A percentile compares a stretch with the other conserved stretches of the same genome.
phyloP scores from a whole-genome alignment of 2,797 vertebrate genomes.

The Sciaenops ocellatus region DNA sequence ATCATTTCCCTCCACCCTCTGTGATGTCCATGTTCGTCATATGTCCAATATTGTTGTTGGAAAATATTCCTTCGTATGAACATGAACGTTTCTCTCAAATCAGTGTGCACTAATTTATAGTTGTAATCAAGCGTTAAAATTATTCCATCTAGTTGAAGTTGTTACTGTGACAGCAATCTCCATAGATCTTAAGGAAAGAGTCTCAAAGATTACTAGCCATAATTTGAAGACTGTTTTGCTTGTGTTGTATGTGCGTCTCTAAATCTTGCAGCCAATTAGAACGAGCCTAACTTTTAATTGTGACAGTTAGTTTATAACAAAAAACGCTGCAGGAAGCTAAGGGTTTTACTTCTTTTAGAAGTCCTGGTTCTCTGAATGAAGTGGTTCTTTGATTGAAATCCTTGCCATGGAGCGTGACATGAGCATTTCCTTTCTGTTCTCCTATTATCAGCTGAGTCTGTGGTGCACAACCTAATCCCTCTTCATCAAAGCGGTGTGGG shows the following conservation, averaged over 20 bases:
- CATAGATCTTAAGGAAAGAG: not conserved
- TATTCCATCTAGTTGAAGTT: not conserved
- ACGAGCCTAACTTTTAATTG: slow-evolving; percentile 19
- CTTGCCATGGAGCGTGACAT: slow-evolving; percentile 79
- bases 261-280: slow-evolving; percentile 47
- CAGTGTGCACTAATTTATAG: not conserved
- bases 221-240: slow-evolving; percentile 33
- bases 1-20: slow-evolving; percentile 71
- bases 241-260: not conserved
- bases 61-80: slow-evolving; percentile 18
- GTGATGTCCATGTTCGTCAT: slow-evolving; percentile 66
- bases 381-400: slow-evolving; percentile 83
- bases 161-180: not conserved
- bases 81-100: not conserved
- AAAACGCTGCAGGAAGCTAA: slow-evolving; percentile 49
- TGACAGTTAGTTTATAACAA: slow-evolving; percentile 28
- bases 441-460: slow-evolving; percentile 83
- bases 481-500: slow-evolving; percentile 88
- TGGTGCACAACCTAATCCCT: slow-evolving; percentile 88
- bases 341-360: slow-evolving; percentile 66
- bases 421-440: slow-evolving; percentile 82
- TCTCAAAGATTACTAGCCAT: not conserved
- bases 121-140: not conserved
- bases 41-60: slow-evolving; percentile 19
- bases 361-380: slow-evolving; percentile 75